These are phyloP conservation scores for Glareola pratincola DNA, from an alignment of 2,113 vertebrate genomes.

Conservation along the genomic window DNA sequence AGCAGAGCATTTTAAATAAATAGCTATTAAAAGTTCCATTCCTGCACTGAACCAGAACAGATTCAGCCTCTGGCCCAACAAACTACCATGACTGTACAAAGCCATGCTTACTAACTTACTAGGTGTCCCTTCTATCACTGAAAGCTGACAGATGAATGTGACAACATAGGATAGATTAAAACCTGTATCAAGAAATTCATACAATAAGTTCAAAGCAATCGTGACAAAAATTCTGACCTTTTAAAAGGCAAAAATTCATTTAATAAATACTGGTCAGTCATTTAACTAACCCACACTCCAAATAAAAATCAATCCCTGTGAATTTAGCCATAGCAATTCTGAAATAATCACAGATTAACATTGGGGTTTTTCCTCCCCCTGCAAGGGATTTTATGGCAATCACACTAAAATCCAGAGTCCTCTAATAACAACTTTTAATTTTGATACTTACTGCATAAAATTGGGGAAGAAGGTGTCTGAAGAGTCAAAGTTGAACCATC, in stretches of 20 bases:
- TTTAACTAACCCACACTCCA: background rate
- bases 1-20: background rate
- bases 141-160: background rate
- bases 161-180: background rate
- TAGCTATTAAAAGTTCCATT: background rate
- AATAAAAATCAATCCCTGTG: background rate
- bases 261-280: background rate
- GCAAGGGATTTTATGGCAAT: background rate
- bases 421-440: accelerated
- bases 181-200: background rate
- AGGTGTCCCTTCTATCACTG: background rate
- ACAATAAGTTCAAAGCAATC: background rate
- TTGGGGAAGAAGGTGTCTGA: conserved; percentile 91
- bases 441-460: conserved; percentile 92
- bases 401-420: background rate
- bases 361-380: accelerated
- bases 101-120: background rate
- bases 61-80: background rate
- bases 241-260: background rate
- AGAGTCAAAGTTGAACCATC: conserved; percentile 93
- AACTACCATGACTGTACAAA: background rate
- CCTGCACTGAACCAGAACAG: background rate
- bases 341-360: background rate
- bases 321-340: background rate
- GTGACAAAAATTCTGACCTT: background rate